Conservation (phyloP, 1,140 invertebrate genomes). For the Drosophila sucinea region DNA sequence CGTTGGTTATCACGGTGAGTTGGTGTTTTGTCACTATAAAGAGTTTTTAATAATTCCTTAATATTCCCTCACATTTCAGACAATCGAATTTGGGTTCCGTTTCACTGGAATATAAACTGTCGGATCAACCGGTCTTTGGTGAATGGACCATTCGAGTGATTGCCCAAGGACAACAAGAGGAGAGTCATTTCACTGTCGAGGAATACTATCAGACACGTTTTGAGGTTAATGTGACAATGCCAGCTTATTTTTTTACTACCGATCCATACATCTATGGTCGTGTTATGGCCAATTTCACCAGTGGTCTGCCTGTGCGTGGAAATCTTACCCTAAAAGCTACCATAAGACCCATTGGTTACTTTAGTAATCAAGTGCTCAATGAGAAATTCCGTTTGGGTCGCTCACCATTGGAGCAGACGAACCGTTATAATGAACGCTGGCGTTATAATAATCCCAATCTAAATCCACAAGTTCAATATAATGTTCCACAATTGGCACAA, state of each 20-base stretch:
- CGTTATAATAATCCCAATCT: conserved; percentile 65
- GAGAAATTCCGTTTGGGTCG: conserved; percentile 80
- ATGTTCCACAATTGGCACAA: conserved; percentile 51
- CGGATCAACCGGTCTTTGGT: conserved; percentile 95
- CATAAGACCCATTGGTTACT: conserved; percentile 87
- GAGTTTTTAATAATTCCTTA: no score
- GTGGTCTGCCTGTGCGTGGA: conserved; percentile 91
- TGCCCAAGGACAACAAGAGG: conserved; percentile 94
- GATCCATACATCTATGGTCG: conserved; percentile 92
- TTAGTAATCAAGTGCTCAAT: conserved; percentile 83
- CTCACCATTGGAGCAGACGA: conserved; percentile 68
- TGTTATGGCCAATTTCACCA: conserved; percentile 97
- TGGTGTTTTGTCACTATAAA: no score
- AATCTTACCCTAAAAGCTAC: conserved; percentile 93
- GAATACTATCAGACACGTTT: conserved; percentile 97
- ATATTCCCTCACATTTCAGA: conserved; percentile 23
- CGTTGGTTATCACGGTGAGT: conserved; percentile 91
- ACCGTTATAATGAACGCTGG: conserved; percentile 63
- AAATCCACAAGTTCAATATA: conserved; percentile 60
- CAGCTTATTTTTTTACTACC: conserved; percentile 95
- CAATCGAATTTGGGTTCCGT: conserved; percentile 95
- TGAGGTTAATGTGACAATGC: conserved; percentile 98
- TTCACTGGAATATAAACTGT: conserved; percentile 93
- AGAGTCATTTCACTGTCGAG: conserved; percentile 93
- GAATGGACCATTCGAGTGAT: conserved; percentile 95